phyloP scores from a whole-genome alignment of 2,888 invertebrate genomes.

The Brassicogethes aeneus region DNA sequence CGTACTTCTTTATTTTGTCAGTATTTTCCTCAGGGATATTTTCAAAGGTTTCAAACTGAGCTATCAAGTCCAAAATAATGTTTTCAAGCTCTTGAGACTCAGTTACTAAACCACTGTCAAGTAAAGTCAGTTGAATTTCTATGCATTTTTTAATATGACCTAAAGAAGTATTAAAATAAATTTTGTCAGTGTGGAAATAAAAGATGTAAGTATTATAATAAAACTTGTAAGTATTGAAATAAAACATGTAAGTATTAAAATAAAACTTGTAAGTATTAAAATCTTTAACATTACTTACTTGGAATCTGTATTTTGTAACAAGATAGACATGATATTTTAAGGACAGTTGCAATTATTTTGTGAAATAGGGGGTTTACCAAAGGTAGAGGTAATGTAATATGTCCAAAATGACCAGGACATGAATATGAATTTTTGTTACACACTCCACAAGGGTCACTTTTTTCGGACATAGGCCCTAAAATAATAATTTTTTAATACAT shows the following conservation, averaged over 20 bases:
- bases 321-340: slow-evolving; percentile 59
- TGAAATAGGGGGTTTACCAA: slow-evolving; percentile 88
- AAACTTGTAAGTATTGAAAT: slow-evolving; percentile 2
- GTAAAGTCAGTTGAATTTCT: slow-evolving; percentile 57
- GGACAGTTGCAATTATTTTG: slow-evolving; percentile 57
- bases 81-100: slow-evolving; percentile 56
- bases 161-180: slow-evolving; percentile 20
- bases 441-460: slow-evolving; percentile 67
- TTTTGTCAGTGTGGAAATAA: slow-evolving; percentile 2
- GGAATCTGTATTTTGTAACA: slow-evolving; percentile 63
- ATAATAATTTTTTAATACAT: slow-evolving; percentile 1
- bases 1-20: slow-evolving; percentile 28
- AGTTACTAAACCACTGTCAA: slow-evolving; percentile 65
- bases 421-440: slow-evolving; percentile 57
- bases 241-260: too few relatives aligned
- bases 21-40: slow-evolving; percentile 26
- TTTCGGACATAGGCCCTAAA: slow-evolving; percentile 51
- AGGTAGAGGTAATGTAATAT: slow-evolving; percentile 81
- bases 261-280: neutral
- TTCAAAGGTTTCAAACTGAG: slow-evolving; percentile 21
- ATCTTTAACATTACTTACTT: slow-evolving; percentile 33
- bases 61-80: slow-evolving; percentile 22
- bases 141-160: slow-evolving; percentile 39
- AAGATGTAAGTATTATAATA: too few relatives aligned
- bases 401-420: slow-evolving; percentile 92